These are phyloP conservation scores for Rhodophaea formosa DNA, from an alignment of 2,888 invertebrate species.

Conservation along the genomic window DNA sequence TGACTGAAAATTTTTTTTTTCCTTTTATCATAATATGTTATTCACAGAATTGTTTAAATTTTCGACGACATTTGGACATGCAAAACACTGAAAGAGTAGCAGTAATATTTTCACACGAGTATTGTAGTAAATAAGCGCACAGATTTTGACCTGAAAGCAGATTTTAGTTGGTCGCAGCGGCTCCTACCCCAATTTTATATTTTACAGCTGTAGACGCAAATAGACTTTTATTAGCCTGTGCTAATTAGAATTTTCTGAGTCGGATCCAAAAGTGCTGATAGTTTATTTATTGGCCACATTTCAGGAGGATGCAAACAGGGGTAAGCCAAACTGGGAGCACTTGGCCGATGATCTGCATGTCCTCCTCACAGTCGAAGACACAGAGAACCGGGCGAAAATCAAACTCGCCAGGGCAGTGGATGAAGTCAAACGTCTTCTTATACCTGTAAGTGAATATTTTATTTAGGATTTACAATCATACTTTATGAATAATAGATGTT, in stretches of 20 bases:
- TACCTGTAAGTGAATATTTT: constrained; percentile 89
- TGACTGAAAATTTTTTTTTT: no score
- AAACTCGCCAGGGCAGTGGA: constrained; percentile 98
- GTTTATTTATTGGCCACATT: constrained; percentile 28
- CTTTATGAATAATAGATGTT: no score
- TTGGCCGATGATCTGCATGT: constrained; percentile 99
- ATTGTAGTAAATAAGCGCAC: no score
- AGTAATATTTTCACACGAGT: no score
- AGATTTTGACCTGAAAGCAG: no score
- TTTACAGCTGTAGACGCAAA: no score
- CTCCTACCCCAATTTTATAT: no score
- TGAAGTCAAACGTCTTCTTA: constrained; percentile 98
- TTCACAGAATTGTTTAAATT: no score
- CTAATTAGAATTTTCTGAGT: background rate
- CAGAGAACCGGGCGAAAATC: constrained; percentile 96
- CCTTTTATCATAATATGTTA: no score
- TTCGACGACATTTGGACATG: no score
- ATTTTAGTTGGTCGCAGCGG: no score
- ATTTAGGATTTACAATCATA: background rate
- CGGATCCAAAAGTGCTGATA: background rate
- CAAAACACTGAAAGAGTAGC: no score
- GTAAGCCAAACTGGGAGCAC: constrained; percentile 99
- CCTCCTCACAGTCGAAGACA: constrained; percentile 98
- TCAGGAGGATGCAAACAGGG: constrained; percentile 99
- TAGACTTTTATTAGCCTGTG: background rate